Evolutionary conservation across 2,113 vertebrate species (phyloP).

Genomic region (Hucho hucho): DNA sequence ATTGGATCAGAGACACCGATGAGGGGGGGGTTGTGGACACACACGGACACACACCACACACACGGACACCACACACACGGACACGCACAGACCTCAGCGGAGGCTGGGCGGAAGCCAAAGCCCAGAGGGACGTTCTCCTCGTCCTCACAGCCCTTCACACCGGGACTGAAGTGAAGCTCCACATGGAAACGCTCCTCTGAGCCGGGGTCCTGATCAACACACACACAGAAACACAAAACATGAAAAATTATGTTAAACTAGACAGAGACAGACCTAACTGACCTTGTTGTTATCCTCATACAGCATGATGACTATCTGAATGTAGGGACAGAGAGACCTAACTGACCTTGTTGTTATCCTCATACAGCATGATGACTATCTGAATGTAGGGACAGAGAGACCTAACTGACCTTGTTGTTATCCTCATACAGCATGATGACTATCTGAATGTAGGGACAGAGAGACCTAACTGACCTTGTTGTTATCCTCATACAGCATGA

Average conservation of each 20-base stretch:
- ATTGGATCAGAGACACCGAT: slow-evolving; percentile 19
- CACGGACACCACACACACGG: neutral
- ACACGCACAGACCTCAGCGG: slow-evolving; percentile 78
- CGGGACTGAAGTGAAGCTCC: slow-evolving; percentile 96
- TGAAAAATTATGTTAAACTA: neutral
- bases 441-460: neutral
- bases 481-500: no score
- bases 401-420: no score
- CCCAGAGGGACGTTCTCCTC: slow-evolving; percentile 88
- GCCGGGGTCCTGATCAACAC: slow-evolving; percentile 80
- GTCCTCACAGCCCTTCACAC: slow-evolving; percentile 91
- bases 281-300: no score
- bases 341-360: slow-evolving; percentile 64
- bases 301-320: neutral
- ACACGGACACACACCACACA: neutral
- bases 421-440: no score
- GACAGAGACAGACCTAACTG: no score
- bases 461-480: no score
- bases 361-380: no score
- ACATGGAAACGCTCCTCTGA: slow-evolving; percentile 97
- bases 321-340: neutral
- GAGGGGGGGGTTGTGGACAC: neutral
- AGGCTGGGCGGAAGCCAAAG: slow-evolving; percentile 92
- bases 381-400: no score
- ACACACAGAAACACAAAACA: neutral